Evolutionary conservation across 2,797 vertebrate genomes (phyloP).

Genomic region (Pseudomugil tenellus): DNA sequence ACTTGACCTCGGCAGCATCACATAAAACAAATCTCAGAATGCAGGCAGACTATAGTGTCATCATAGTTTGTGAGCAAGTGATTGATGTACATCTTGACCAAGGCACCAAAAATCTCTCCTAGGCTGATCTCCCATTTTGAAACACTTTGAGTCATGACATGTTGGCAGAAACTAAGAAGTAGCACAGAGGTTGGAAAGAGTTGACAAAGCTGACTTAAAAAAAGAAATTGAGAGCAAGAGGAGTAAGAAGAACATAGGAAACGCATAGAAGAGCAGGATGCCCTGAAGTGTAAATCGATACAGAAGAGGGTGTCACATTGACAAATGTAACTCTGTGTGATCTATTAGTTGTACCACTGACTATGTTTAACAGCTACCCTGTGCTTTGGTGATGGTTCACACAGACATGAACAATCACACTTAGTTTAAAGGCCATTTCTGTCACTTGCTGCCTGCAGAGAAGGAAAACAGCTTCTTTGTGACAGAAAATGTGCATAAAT

Average conservation of each 20-base stretch:
- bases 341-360: slow-evolving; percentile 81
- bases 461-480: slow-evolving; percentile 52
- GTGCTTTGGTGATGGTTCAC: slow-evolving; percentile 48
- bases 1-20: not conserved
- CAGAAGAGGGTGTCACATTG: slow-evolving; percentile 81
- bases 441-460: slow-evolving; percentile 50
- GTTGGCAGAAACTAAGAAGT: slow-evolving; percentile 15
- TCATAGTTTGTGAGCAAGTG: slow-evolving; percentile 52
- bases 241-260: slow-evolving; percentile 36
- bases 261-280: slow-evolving; percentile 52
- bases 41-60: slow-evolving; percentile 48
- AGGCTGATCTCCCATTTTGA: slow-evolving; percentile 18
- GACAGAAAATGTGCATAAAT: slow-evolving; percentile 65
- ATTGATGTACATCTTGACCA: slow-evolving; percentile 36
- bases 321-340: slow-evolving; percentile 80
- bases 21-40: slow-evolving; percentile 25
- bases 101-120: slow-evolving; percentile 47
- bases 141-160: slow-evolving; percentile 27
- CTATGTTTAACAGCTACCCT: slow-evolving; percentile 82
- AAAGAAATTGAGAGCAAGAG: slow-evolving; percentile 4
- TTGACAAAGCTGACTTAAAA: slow-evolving; percentile 25
- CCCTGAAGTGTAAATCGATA: slow-evolving; percentile 84
- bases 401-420: slow-evolving; percentile 39
- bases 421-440: slow-evolving; percentile 34
- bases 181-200: slow-evolving; percentile 33